phyloP scores from a whole-genome alignment of 2,888 invertebrate species.

The Acholoe squamosa region DNA sequence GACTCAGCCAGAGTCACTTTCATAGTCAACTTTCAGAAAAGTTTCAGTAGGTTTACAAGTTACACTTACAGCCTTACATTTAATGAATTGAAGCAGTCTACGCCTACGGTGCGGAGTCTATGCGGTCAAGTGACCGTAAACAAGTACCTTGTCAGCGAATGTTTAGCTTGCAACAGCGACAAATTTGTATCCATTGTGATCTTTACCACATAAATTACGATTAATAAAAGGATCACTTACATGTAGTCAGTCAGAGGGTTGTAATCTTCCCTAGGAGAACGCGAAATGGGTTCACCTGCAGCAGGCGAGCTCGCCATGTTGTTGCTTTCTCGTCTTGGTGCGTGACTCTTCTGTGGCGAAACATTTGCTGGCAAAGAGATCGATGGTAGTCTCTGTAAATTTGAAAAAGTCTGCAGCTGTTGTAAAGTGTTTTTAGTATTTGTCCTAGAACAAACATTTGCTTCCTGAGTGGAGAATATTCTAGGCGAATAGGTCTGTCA shows the following conservation, averaged over 20 bases:
- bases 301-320: constrained; percentile 54
- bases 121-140: neutral
- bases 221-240: constrained; percentile 29
- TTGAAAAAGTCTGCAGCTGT: too few relatives aligned
- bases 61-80: neutral
- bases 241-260: constrained; percentile 51
- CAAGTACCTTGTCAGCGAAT: neutral
- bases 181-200: neutral
- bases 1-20: neutral
- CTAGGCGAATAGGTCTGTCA: too few relatives aligned
- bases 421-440: too few relatives aligned
- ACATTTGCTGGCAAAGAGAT: too few relatives aligned
- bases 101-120: neutral
- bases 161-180: neutral
- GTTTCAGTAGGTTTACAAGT: neutral
- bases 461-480: too few relatives aligned
- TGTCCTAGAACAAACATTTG: too few relatives aligned
- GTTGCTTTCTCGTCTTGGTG: neutral
- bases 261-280: constrained; percentile 58
- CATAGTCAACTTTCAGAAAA: neutral
- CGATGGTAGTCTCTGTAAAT: too few relatives aligned
- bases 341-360: too few relatives aligned
- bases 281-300: neutral
- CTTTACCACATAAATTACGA: neutral
- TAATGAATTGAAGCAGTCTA: neutral